These are phyloP conservation scores for Spilosoma lubricipeda DNA, from an alignment of 2,888 invertebrate species.

Conservation along the genomic window DNA sequence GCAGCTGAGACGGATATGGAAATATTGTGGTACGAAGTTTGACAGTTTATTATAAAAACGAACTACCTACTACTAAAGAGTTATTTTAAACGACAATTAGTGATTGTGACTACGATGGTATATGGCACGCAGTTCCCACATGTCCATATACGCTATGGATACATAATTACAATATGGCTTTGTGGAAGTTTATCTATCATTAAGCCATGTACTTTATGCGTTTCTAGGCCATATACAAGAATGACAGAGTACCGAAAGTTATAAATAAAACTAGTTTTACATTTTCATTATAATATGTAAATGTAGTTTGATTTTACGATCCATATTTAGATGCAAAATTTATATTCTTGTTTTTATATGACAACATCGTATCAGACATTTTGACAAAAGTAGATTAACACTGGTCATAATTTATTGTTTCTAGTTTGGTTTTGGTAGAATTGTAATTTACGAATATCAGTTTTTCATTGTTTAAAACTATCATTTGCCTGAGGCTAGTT, in stretches of 20 bases:
- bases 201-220: slow-evolving; percentile 15
- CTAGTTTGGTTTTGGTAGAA: slow-evolving; percentile 7
- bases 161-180: background rate
- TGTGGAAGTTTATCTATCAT: background rate
- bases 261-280: slow-evolving; percentile 35
- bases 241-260: slow-evolving; percentile 23
- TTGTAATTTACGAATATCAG: background rate
- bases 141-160: background rate
- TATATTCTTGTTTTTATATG: slow-evolving; percentile 26
- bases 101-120: background rate
- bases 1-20: too few relatives aligned
- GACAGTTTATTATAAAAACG: too few relatives aligned
- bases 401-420: slow-evolving; percentile 14
- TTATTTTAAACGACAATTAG: background rate
- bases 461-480: background rate
- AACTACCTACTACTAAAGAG: too few relatives aligned
- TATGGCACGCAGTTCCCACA: background rate
- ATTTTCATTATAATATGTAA: slow-evolving; percentile 46
- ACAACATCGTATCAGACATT: slow-evolving; percentile 17
- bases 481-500: background rate
- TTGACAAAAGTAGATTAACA: slow-evolving; percentile 15
- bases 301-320: slow-evolving; percentile 32
- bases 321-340: slow-evolving; percentile 38
- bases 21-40: too few relatives aligned
- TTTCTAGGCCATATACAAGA: slow-evolving; percentile 16